Evolutionary conservation across 2,797 vertebrate species (phyloP).

Genomic region (Merluccius polli): DNA sequence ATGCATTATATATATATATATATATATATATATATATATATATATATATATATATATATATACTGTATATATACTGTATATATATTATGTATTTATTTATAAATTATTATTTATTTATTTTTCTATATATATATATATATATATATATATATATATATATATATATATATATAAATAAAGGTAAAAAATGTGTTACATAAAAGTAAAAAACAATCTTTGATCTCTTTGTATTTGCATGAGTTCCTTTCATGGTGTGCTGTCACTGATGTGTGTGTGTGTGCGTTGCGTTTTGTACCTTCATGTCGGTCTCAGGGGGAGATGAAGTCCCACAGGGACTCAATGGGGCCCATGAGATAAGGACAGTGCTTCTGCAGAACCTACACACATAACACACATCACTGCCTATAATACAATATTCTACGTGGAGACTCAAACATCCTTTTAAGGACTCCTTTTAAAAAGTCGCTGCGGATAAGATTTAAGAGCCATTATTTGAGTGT

Average conservation of each 20-base stretch:
- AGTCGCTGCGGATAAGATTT: background rate
- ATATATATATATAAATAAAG: too few relatives aligned
- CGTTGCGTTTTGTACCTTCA: slow-evolving; percentile 72
- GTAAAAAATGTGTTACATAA: too few relatives aligned
- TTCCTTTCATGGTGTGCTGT: background rate
- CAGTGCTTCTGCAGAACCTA: slow-evolving; percentile 84
- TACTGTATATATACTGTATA: too few relatives aligned
- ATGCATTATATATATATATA: too few relatives aligned
- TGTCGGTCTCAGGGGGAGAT: slow-evolving; percentile 81
- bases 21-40: too few relatives aligned
- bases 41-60: too few relatives aligned
- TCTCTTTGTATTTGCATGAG: too few relatives aligned
- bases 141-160: too few relatives aligned
- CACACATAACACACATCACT: slow-evolving; percentile 14
- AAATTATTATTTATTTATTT: too few relatives aligned
- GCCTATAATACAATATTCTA: background rate
- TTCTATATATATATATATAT: too few relatives aligned
- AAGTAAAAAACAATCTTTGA: too few relatives aligned
- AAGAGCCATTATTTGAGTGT: background rate
- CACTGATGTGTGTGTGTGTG: background rate
- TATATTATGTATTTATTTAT: too few relatives aligned
- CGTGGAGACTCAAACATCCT: background rate
- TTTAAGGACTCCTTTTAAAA: background rate
- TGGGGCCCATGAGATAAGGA: slow-evolving; percentile 83
- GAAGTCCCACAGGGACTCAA: slow-evolving; percentile 74